A percentile compares a stretch with the other conserved stretches of the same genome.
Conservation (phyloP, 2,888 invertebrate genomes). For the Clanis bilineata region DNA sequence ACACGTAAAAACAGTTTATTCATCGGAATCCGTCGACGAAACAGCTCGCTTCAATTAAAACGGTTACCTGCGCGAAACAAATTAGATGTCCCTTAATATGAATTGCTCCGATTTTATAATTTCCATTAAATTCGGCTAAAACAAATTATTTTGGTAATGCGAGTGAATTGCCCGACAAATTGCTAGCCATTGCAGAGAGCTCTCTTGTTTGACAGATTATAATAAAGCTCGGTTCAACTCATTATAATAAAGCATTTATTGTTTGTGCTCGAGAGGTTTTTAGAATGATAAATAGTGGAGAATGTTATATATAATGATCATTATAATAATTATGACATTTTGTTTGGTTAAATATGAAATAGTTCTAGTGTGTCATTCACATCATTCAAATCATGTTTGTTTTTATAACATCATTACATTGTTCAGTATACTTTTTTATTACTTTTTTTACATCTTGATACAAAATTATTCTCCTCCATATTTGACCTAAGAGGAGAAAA, state of each 20-base stretch:
- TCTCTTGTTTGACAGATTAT: not conserved
- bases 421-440: too few relatives aligned
- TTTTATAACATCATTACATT: too few relatives aligned
- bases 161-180: not conserved
- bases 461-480: too few relatives aligned
- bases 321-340: too few relatives aligned
- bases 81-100: constrained; percentile 1
- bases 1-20: not conserved
- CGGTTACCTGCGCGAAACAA: not conserved
- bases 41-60: not conserved
- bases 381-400: too few relatives aligned
- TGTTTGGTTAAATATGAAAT: too few relatives aligned
- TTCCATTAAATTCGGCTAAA: not conserved
- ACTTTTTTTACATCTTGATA: too few relatives aligned
- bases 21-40: not conserved
- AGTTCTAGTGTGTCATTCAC: too few relatives aligned
- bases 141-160: not conserved
- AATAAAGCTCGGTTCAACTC: not conserved
- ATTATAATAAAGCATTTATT: not conserved
- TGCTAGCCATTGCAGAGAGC: not conserved
- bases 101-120: not conserved
- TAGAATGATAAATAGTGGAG: too few relatives aligned
- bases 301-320: too few relatives aligned
- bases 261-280: not conserved
- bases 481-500: too few relatives aligned